A percentile compares a stretch with the other conserved stretches of the same genome.
phyloP scores from a whole-genome alignment of 2,113 vertebrate species.

The Psammodynastes pulverulentus region DNA sequence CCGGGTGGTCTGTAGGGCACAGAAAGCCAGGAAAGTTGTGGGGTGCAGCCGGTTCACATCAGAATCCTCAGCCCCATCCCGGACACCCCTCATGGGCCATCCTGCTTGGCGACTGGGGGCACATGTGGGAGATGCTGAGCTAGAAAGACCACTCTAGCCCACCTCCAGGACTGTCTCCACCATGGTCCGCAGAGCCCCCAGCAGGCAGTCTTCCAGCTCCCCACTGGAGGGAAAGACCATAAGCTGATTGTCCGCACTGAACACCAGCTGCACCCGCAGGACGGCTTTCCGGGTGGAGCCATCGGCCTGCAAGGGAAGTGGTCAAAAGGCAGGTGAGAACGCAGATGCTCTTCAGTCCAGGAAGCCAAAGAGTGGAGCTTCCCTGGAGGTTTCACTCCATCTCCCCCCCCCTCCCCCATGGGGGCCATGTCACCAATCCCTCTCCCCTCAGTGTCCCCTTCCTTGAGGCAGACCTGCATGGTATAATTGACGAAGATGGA shows the following conservation, averaged over 20 bases:
- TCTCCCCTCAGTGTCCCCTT: background rate
- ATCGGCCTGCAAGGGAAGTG: conserved; percentile 45
- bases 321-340: background rate
- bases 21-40: background rate
- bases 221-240: conserved; percentile 61
- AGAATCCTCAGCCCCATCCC: background rate
- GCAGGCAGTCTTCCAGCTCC: conserved; percentile 64
- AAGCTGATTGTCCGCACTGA: conserved; percentile 57
- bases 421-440: background rate
- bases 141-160: background rate
- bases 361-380: background rate
- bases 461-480: conserved; percentile 65
- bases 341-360: background rate
- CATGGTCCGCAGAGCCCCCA: conserved; percentile 48
- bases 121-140: background rate
- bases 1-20: background rate
- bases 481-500: conserved; percentile 60
- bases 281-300: conserved; percentile 40
- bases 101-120: background rate
- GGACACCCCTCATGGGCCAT: no score
- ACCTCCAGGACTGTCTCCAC: conserved; percentile 5
- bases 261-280: conserved; percentile 66
- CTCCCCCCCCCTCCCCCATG: no score
- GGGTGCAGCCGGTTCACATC: background rate
- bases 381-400: background rate